Evolutionary conservation across 2,797 vertebrate species (phyloP), one percentile per base, ranked within the genome.

Genomic region (Acanthurus leucopareius): DNA sequence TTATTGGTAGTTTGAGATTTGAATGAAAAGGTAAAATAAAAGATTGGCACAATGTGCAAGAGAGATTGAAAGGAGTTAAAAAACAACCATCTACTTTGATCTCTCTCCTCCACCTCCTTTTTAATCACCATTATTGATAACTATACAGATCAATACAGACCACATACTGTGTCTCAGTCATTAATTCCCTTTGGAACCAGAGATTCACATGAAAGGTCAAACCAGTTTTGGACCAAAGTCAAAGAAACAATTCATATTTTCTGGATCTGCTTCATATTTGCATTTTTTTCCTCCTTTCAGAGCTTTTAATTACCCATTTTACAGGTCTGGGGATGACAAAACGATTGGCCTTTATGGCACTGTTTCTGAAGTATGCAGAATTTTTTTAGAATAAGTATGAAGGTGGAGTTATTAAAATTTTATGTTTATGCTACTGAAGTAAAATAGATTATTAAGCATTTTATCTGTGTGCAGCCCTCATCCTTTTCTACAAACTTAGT

Each of bases 401-500:
- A 88, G 62, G 71, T 72, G 49, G 15, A 74, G 49, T 35, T 32
- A 53, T 73, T 62, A 4, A 59, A 54, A 79, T 66, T 75, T 51
- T 45, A 83, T 72, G 51, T 79, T 79, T 40, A 51, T 77, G 17
- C 74, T 57, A 77, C 69, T 80, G 68, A 86, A 78, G 75, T 73
- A 66, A 86, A 82, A 80, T 72, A 80, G 86, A 90, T 91, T 87
- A 88, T 89, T 86, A 89, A 75, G 88, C 89, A 80, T 89, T 91
- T 85, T 89, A 86, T 91, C 73, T 70, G 52, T 81, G 66, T 82
- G 89, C 80, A 82, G 44, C 69, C 62, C 64, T 80, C 77, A 79
- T 88, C 44, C 56, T 79, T 91, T 79, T 85, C 75, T 76, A 80
- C 57, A 47, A 87, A 79, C 86, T 90, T 90, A 84, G 86, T 91